Evolutionary conservation across 2,888 invertebrate genomes (phyloP).

Genomic region (Noctuana brunneofusca): DNA sequence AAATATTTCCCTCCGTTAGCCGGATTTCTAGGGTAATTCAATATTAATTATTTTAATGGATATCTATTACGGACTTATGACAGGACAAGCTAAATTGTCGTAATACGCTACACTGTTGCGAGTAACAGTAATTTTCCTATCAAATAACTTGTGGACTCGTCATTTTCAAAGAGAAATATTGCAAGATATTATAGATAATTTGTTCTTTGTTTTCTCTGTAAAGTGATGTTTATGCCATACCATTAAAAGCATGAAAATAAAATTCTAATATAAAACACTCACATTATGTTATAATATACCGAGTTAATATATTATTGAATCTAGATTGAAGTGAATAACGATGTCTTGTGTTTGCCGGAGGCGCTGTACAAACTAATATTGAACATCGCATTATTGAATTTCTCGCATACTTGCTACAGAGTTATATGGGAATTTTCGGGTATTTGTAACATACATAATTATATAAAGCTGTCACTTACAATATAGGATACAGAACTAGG

Average conservation of each 20-base stretch:
- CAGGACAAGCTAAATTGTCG: slow-evolving; percentile 19
- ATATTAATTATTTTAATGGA: slow-evolving; percentile 34
- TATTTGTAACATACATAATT: background rate
- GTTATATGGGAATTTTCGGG: slow-evolving; percentile 4
- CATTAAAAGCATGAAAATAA: background rate
- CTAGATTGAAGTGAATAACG: slow-evolving; percentile 10
- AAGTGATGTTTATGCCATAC: background rate
- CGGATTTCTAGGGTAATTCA: slow-evolving; percentile 35
- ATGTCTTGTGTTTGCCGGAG: slow-evolving; percentile 19
- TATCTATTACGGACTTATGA: slow-evolving; percentile 29
- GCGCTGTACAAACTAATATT: slow-evolving; percentile 27
- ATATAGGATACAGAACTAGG: slow-evolving; percentile 5
- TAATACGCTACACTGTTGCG: background rate
- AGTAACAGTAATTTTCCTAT: background rate
- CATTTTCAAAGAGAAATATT: slow-evolving; percentile 15
- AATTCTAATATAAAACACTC: background rate
- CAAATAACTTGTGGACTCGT: background rate
- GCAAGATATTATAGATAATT: background rate
- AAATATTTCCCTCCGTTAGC: slow-evolving; percentile 32
- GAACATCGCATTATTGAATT: slow-evolving; percentile 24
- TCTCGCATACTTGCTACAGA: slow-evolving; percentile 17
- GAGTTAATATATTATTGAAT: slow-evolving; percentile 2
- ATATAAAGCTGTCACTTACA: background rate
- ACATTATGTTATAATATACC: background rate
- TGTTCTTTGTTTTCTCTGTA: background rate